Conservation (phyloP, 1,140 invertebrate species). For the Heliconius eleuchia region DNA sequence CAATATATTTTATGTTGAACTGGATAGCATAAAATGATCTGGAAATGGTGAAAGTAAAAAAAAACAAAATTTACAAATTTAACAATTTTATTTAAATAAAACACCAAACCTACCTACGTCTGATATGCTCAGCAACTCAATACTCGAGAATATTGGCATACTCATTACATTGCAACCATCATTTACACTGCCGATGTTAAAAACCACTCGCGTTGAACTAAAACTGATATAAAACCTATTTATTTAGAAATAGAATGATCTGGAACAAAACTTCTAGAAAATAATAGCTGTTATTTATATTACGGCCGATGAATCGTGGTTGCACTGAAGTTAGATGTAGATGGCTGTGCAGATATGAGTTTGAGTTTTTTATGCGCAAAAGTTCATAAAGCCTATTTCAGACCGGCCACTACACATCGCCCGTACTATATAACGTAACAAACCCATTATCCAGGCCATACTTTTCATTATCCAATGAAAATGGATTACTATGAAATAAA, state of each 20-base stretch:
- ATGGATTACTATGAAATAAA: background rate
- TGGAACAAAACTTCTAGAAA: background rate
- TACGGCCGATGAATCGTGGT: too few species aligned
- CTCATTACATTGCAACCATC: background rate
- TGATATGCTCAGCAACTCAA: conserved; percentile 66
- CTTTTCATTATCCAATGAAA: background rate
- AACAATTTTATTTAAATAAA: conserved; percentile 69
- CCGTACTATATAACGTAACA: background rate
- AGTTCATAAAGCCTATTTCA: too few species aligned
- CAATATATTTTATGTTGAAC: background rate
- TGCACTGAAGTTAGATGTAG: too few species aligned
- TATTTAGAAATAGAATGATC: background rate
- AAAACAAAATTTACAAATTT: conserved; percentile 64
- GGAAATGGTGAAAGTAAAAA: conserved; percentile 1
- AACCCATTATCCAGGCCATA: background rate
- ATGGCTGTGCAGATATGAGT: too few species aligned
- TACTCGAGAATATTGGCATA: conserved; percentile 12
- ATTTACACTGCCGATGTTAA: background rate
- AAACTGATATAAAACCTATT: background rate
- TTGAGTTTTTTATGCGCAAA: too few species aligned
- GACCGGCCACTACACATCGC: too few species aligned
- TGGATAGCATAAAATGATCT: background rate
- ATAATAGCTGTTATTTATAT: background rate
- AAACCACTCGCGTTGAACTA: background rate
- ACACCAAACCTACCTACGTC: conserved; percentile 70